Conservation (phyloP, 2,113 vertebrate genomes). For the Leucosticte australis region DNA sequence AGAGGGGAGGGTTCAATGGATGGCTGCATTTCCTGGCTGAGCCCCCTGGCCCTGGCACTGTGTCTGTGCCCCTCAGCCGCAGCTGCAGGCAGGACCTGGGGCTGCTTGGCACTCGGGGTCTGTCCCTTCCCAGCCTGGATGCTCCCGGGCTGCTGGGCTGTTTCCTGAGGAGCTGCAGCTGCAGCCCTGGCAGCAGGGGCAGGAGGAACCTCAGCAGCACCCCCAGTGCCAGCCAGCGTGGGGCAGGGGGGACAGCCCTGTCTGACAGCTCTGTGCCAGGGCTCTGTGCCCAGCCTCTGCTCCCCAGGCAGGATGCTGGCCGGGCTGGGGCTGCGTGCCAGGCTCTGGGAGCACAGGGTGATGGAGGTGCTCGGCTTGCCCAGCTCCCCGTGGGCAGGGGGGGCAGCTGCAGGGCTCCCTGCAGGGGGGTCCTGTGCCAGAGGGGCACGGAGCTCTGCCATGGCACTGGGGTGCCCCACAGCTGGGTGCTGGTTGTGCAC, state of each 20-base stretch:
- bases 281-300: not conserved
- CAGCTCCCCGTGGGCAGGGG: not conserved
- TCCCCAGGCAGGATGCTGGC: not conserved
- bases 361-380: conserved; percentile 69
- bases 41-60: not conserved
- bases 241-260: not conserved
- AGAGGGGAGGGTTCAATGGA: not conserved
- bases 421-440: not conserved
- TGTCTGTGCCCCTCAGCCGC: not conserved
- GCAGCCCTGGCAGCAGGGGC: not conserved
- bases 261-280: not conserved
- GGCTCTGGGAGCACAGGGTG: conserved; percentile 70
- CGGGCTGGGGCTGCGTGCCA: not conserved
- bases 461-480: not conserved
- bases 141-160: not conserved
- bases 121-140: not conserved
- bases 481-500: not conserved
- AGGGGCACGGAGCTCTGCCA: not conserved
- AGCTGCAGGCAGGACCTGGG: not conserved
- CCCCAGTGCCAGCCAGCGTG: not conserved
- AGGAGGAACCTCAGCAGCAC: not conserved
- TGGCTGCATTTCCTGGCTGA: not conserved
- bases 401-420: not conserved
- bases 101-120: not conserved
- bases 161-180: not conserved